Conservation (phyloP, 2,797 vertebrate genomes). For the Alauda arvensis region DNA sequence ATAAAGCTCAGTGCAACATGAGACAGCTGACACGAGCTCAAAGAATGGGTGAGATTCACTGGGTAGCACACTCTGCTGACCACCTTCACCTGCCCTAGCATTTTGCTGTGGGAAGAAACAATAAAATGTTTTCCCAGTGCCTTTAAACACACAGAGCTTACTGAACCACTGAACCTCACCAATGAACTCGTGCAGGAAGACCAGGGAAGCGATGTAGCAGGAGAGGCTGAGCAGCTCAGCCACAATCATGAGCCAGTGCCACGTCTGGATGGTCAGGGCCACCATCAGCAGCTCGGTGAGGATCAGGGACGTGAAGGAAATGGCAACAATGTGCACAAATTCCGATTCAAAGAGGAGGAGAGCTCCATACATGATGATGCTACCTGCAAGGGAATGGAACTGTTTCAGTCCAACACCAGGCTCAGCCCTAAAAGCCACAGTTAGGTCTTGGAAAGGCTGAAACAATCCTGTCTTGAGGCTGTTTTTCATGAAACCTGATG, state of each 20-base stretch:
- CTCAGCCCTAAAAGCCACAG: not conserved
- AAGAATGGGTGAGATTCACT: not conserved
- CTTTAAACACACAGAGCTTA: not conserved
- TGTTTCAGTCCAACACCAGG: not conserved
- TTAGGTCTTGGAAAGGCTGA: conserved; percentile 27
- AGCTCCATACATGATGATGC: conserved; percentile 98
- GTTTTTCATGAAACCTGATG: conserved; percentile 13
- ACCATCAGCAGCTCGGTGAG: conserved; percentile 98
- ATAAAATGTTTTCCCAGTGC: not conserved
- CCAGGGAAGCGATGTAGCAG: conserved; percentile 93
- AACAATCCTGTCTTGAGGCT: not conserved
- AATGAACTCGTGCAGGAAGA: conserved; percentile 95
- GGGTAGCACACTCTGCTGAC: not conserved
- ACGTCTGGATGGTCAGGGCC: conserved; percentile 93
- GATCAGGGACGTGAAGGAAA: conserved; percentile 96
- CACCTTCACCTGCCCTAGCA: not conserved
- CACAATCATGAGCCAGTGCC: conserved; percentile 99
- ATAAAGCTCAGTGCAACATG: not conserved
- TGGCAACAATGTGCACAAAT: conserved; percentile 96
- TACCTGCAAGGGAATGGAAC: conserved; percentile 74
- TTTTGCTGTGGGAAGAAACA: not conserved
- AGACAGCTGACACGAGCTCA: not conserved
- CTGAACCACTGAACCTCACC: conserved; percentile 72
- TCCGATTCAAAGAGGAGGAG: conserved; percentile 95
- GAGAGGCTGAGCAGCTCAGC: conserved; percentile 92